Base-by-base conservation (phyloP, 2,888 invertebrate species). In the Platycheirus albimanus region DNA sequence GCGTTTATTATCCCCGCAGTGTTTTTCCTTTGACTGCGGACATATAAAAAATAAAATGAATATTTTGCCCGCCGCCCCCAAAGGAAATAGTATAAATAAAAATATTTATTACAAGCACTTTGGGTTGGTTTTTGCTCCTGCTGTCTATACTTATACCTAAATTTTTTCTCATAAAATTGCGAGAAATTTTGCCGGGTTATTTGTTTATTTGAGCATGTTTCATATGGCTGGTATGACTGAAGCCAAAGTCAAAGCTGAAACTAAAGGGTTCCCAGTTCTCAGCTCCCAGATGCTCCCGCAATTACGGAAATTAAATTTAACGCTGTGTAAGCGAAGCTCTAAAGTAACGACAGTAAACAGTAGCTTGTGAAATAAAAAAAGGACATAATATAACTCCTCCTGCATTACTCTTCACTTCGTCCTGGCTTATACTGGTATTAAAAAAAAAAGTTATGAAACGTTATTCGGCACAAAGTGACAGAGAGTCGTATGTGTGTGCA, bases 231-330 rank as follows among this genome's bases (percentile, higher is more conserved):
- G n/a, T n/a, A 56, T 20, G 19, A 5, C 51, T 30, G 15, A 2
- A n/a, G 19, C 15, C 7, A 33, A 33, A n/a, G n/a, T n/a, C n/a
- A n/a, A 24, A 20, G 20, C 3, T 36, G 19, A 20, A 47, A 49
- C 38, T 24, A 33, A 28, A 58, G 61, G 41, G 47, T 41, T 52
- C 45, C 38, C n/a, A n/a, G 15, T 3, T 24, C 24, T 3, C 1
- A 24, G 6, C 58, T 41, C 58, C 67, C 74, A 74, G 69, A 79
- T 74, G 79, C 41, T 69, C 15, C 54, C 17, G 67, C 74, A 79
- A 79, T 79, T 79, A 77, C 67, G 74, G 63, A 69, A 79, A 79
- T 79, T 61, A 79, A 79, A 79, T 72, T 72, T 20, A 36, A 63
- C 63, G 43, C 63, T 33, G 52, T 19, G 30, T 30, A 20, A 20